These are phyloP conservation scores for Coreoperca whiteheadi DNA, from an alignment of 2,113 vertebrate genomes.

Conservation along the genomic window DNA sequence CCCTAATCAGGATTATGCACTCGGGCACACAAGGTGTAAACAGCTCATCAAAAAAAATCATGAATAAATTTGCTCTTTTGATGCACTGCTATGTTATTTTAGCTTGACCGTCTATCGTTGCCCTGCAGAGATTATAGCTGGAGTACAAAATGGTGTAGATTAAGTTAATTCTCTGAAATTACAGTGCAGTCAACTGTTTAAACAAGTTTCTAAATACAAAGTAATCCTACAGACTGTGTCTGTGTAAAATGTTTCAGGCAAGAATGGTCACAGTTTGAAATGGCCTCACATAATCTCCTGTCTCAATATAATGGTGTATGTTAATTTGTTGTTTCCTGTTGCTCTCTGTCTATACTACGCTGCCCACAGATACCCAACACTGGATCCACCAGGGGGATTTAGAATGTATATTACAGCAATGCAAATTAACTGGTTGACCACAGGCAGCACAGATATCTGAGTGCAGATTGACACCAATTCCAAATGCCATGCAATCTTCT, in stretches of 20 bases:
- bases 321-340: conserved; percentile 51
- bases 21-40: conserved; percentile 34
- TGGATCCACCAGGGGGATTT: conserved; percentile 35
- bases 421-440: conserved; percentile 49
- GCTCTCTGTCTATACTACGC: conserved; percentile 21
- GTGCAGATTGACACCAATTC: conserved; percentile 61
- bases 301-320: conserved; percentile 38
- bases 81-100: not conserved
- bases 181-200: conserved; percentile 49
- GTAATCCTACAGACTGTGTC: conserved; percentile 54
- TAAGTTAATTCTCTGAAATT: conserved; percentile 50
- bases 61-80: not conserved
- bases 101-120: conserved; percentile 24
- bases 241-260: conserved; percentile 57
- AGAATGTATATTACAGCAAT: conserved; percentile 33
- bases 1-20: conserved; percentile 46
- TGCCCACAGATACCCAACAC: conserved; percentile 41
- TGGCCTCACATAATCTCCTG: conserved; percentile 60
- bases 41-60: conserved; percentile 6
- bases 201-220: conserved; percentile 45
- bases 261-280: conserved; percentile 48
- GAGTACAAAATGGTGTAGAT: conserved; percentile 40
- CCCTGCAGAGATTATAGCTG: conserved; percentile 35
- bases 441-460: conserved; percentile 43
- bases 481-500: conserved; percentile 59